Evolutionary conservation across 2,113 vertebrate genomes (phyloP), one percentile per base, ranked within the genome.

Genomic region (Neodon shergylaensis): DNA sequence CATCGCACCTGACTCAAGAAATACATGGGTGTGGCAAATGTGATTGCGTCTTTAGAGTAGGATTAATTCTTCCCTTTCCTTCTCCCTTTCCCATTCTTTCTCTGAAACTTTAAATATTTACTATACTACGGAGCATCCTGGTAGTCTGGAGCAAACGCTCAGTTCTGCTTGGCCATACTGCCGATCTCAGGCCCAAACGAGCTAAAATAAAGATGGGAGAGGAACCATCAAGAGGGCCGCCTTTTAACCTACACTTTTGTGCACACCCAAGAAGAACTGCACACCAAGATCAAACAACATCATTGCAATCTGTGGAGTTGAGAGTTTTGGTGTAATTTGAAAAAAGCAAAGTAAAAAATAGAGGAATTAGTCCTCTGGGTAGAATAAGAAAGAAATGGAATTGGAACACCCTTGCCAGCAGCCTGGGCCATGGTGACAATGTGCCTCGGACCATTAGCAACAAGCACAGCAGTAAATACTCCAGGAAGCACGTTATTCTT

Each of bases 281-380:
- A 68, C 83, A 83, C 36, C 16, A 89, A 95, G 78, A 78, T 17
- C 74, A 54, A 72, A 73, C 16, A 36, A n/a, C 42, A 61, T 31
- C 74, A 88, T 3, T 24, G 49, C 63, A 44, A 26, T 63, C 33
- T n/a, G 10, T 8, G 10, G 42, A 87, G 65, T 90, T 9, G 8
- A 93, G 72, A n/a, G 24, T 47, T 74, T 94, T 42, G 19, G 26
- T 72, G 31, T 79, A 36, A 96, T 54, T n/a, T 92, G 5, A 86
- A 94, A 84, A 54, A 47, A 88, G 74, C 81, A 73, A 91, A 82
- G 31, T 44, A 21, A 44, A 44, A 66, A 70, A 21, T 58, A 58
- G 33, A 74, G 54, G 93, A 82, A 66, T 3, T 79, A 77, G 36
- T 91, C 54, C 61, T 89, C 28, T 0, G 1, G 42, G 54, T 7